Conservation (phyloP, 1,140 invertebrate genomes). For the Physella acuta region DNA sequence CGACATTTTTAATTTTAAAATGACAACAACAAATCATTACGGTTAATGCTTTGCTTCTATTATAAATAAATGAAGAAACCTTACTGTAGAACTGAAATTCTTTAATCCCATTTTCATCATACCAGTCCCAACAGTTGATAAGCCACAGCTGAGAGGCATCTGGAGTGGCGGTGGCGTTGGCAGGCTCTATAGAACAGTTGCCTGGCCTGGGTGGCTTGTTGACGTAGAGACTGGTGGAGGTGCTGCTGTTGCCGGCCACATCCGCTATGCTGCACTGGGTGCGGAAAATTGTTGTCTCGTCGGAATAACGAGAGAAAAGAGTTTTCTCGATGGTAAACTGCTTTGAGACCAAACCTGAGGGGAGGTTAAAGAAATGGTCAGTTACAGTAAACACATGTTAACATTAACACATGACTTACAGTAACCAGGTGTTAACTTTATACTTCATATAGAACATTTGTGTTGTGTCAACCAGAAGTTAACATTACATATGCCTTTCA, state of each 20-base stretch:
- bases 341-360: neutral
- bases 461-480: too few species aligned
- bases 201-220: conserved; percentile 5
- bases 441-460: too few species aligned
- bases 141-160: neutral
- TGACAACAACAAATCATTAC: neutral
- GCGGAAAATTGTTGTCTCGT: neutral
- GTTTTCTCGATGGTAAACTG: neutral
- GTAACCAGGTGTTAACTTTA: too few species aligned
- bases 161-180: neutral
- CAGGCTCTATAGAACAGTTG: conserved; percentile 3
- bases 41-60: neutral
- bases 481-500: too few species aligned
- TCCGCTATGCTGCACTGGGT: neutral
- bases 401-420: too few species aligned
- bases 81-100: conserved; percentile 17
- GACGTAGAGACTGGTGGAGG: neutral
- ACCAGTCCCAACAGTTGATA: conserved; percentile 3
- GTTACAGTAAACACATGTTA: too few species aligned
- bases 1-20: neutral
- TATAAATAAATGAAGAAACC: neutral
- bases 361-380: too few species aligned
- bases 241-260: neutral
- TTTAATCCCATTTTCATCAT: conserved; percentile 9
- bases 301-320: neutral